Percentiles rank a stretch among this genome's conserved stretches.
phyloP scores from a whole-genome alignment of 2,888 invertebrate genomes.

The Pheosia gnoma region DNA sequence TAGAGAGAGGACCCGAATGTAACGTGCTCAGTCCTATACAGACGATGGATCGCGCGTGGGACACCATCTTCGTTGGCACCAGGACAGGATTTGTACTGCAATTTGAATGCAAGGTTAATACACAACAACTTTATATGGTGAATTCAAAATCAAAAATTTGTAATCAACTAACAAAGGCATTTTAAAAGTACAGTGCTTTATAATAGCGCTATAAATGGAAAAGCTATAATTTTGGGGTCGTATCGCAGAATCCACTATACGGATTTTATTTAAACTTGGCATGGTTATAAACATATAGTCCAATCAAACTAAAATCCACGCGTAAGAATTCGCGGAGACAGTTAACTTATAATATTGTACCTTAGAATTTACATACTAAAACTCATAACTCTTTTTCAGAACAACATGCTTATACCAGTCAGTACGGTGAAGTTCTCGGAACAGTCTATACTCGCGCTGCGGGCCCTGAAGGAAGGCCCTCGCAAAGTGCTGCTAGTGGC shows the following conservation, averaged over 20 bases:
- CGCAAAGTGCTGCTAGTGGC: slow-evolving; percentile 88
- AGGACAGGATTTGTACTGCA: slow-evolving; percentile 88
- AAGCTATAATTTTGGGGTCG: too few species aligned
- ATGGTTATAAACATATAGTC: too few species aligned
- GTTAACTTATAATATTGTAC: slow-evolving; percentile 2
- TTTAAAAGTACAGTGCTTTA: too few species aligned
- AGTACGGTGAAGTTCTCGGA: slow-evolving; percentile 85
- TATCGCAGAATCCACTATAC: too few species aligned
- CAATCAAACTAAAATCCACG: too few species aligned
- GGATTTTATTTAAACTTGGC: too few species aligned
- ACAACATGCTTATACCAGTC: slow-evolving; percentile 80
- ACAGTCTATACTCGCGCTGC: slow-evolving; percentile 87
- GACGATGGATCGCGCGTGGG: slow-evolving; percentile 90
- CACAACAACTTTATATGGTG: too few species aligned
- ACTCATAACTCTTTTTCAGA: slow-evolving; percentile 58
- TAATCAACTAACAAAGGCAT: too few species aligned
- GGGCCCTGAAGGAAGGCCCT: slow-evolving; percentile 89
- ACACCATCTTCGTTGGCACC: slow-evolving; percentile 88
- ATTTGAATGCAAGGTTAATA: slow-evolving; percentile 86
- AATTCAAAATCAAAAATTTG: too few species aligned
- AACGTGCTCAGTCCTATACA: slow-evolving; percentile 87
- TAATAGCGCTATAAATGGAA: too few species aligned
- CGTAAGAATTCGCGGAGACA: too few species aligned
- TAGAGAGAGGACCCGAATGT: slow-evolving; percentile 79
- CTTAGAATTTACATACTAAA: too few species aligned